These are phyloP conservation scores for Lerista edwardsae DNA, from an alignment of 2,797 vertebrate species.

Conservation along the genomic window DNA sequence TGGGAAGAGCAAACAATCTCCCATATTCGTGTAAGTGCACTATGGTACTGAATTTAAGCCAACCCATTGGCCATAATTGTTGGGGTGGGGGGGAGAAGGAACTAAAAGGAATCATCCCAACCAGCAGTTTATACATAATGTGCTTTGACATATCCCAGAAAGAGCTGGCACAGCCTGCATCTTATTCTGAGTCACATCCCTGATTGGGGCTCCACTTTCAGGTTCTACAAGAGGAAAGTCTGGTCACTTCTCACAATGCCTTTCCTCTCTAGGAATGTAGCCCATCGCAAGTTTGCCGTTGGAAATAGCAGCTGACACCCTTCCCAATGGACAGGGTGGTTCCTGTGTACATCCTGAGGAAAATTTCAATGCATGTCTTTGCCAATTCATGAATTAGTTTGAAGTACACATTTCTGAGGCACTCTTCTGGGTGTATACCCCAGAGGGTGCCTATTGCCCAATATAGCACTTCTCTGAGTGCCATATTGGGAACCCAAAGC, in stretches of 20 bases:
- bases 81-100: background rate
- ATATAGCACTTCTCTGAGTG: no score
- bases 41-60: background rate
- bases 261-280: background rate
- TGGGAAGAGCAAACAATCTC: no score
- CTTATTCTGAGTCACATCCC: background rate
- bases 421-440: no score
- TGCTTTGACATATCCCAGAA: no score
- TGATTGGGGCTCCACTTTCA: background rate
- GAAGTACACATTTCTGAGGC: background rate
- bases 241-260: background rate
- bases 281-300: background rate
- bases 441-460: no score
- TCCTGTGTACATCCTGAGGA: background rate
- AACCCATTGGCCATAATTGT: background rate
- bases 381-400: background rate
- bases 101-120: background rate
- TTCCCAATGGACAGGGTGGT: background rate
- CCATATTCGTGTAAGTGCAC: no score
- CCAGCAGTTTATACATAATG: background rate
- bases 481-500: background rate
- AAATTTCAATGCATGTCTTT: background rate
- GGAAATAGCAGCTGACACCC: background rate
- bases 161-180: background rate
- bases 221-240: background rate